A percentile compares a stretch with the other conserved stretches of the same genome.
Conservation (phyloP, 2,797 vertebrate species). For the Siniperca scherzeri region DNA sequence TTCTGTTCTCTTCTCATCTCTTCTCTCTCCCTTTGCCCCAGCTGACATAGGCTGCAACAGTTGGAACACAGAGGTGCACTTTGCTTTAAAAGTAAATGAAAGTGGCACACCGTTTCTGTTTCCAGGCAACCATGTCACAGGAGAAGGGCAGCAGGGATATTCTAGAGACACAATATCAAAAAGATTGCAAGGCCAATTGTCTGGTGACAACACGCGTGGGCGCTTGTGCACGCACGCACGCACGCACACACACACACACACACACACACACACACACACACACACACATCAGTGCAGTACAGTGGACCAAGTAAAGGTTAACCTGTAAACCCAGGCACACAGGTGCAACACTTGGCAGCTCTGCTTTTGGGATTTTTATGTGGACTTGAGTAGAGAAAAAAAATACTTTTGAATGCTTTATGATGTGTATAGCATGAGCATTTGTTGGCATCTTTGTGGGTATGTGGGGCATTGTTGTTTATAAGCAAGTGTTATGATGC, state of each 20-base stretch:
- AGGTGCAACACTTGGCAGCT: slow-evolving; percentile 23
- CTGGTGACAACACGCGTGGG: slow-evolving; percentile 52
- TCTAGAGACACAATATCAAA: slow-evolving; percentile 77
- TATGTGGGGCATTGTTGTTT: slow-evolving; percentile 43
- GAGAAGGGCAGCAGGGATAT: slow-evolving; percentile 76
- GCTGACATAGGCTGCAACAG: slow-evolving; percentile 70
- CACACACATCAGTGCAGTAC: slow-evolving; percentile 27
- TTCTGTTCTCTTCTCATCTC: slow-evolving; percentile 7
- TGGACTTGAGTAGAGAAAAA: neutral
- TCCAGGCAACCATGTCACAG: slow-evolving; percentile 78
- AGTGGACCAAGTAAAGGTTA: slow-evolving; percentile 31
- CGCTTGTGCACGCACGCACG: slow-evolving; percentile 2
- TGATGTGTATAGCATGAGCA: neutral
- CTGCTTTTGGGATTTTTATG: neutral
- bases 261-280: slow-evolving; percentile 9
- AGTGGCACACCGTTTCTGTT: slow-evolving; percentile 76
- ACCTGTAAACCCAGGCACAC: slow-evolving; percentile 25
- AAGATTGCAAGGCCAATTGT: slow-evolving; percentile 74
- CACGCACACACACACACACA: slow-evolving; percentile 4
- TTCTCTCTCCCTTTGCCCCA: slow-evolving; percentile 29
- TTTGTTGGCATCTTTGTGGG: slow-evolving; percentile 1
- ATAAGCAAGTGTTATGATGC: slow-evolving; percentile 9
- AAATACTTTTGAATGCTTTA: slow-evolving; percentile 10
- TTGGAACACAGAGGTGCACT: slow-evolving; percentile 68
- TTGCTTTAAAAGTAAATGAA: slow-evolving; percentile 72